These are phyloP conservation scores for Laspeyria flexula DNA, from an alignment of 2,888 invertebrate genomes.

Conservation along the genomic window DNA sequence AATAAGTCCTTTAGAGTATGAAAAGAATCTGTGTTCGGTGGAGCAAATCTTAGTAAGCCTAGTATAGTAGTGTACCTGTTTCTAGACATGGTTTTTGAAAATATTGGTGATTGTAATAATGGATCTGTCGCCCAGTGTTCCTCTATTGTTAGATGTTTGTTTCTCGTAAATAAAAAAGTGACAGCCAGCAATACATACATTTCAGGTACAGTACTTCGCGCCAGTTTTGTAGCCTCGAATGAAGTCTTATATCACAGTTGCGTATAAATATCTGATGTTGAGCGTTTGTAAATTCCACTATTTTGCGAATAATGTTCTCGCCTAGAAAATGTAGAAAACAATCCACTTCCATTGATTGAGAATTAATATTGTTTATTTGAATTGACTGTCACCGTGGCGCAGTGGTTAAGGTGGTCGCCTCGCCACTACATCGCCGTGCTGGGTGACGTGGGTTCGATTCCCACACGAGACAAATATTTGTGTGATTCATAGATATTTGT, in stretches of 20 bases:
- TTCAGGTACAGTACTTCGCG: conserved; percentile 22
- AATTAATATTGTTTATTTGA: no score
- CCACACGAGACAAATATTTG: no score
- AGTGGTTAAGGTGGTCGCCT: no score
- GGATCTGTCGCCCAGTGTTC: conserved; percentile 33
- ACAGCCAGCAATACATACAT: conserved; percentile 31
- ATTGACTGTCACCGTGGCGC: no score
- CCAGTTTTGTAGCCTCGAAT: conserved; percentile 27
- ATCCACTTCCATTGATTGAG: background rate
- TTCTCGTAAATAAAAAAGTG: conserved; percentile 34
- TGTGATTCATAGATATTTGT: no score
- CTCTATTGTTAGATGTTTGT: conserved; percentile 27
- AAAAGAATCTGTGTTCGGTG: conserved; percentile 17
- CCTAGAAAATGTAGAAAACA: background rate
- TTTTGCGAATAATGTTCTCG: background rate
- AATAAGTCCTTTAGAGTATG: no score
- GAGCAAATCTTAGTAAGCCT: conserved; percentile 31
- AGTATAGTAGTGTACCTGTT: conserved; percentile 32
- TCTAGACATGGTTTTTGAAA: conserved; percentile 21
- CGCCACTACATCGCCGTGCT: no score
- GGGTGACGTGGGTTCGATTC: no score
- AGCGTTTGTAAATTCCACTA: background rate
- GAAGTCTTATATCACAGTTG: conserved; percentile 17
- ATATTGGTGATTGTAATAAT: conserved; percentile 24
- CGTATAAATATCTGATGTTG: conserved; percentile 10